A percentile compares a stretch with the other conserved stretches of the same genome.
Evolutionary conservation across 30 jellyfish, hydroid and myxozoan species (phyloP).

Genomic region (Nemopilema nomurai): DNA sequence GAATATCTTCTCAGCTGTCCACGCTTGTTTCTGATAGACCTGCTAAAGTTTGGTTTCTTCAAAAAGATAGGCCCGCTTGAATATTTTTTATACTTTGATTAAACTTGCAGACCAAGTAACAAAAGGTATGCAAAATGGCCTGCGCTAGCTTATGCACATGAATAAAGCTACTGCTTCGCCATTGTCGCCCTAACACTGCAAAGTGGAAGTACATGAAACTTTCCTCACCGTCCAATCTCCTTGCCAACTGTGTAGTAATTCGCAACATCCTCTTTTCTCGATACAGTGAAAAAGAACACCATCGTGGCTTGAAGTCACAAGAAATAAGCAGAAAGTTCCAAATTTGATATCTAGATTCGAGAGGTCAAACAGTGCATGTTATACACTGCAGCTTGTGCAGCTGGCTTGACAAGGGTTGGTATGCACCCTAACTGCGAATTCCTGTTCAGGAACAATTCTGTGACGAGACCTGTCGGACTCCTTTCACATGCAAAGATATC

Average conservation of each 20-base stretch:
- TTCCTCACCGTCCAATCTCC: conserved; percentile 65
- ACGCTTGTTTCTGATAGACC: background rate
- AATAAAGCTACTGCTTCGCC: background rate
- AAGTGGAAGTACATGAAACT: background rate
- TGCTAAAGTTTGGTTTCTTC: background rate
- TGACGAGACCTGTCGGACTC: background rate
- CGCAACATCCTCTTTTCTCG: conserved; percentile 65
- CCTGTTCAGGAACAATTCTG: background rate
- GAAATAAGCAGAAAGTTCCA: background rate
- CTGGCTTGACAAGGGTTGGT: background rate
- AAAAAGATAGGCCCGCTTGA: background rate
- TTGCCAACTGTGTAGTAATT: conserved; percentile 57
- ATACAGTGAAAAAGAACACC: conserved; percentile 68
- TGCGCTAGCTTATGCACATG: background rate
- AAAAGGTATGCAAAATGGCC: background rate
- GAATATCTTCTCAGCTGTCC: background rate
- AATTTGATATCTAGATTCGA: background rate
- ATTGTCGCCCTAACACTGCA: background rate
- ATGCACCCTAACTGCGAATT: background rate
- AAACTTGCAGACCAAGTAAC: background rate
- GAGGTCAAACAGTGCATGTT: background rate
- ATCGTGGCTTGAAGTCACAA: conserved; percentile 15
- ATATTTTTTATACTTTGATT: too few relatives aligned
- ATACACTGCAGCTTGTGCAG: background rate
- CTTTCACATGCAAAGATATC: conserved; percentile 30